Evolutionary conservation across 1,140 invertebrate genomes (phyloP).

Genomic region (Drosophila parvula): DNA sequence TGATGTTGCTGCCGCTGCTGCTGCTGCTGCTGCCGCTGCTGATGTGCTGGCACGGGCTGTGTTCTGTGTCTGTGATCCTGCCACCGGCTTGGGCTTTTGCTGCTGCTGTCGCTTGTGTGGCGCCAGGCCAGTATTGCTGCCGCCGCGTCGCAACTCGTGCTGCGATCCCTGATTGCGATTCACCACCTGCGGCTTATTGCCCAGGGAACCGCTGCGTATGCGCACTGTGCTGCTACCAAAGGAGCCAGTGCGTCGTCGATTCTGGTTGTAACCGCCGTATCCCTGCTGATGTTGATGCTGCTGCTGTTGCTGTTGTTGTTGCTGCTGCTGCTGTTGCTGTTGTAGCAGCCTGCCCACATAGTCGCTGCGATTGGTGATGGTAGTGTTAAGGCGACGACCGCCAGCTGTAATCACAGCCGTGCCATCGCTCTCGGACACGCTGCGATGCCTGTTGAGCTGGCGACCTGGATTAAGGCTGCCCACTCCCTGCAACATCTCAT

Average conservation of each 20-base stretch:
- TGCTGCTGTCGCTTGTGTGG: constrained; percentile 62
- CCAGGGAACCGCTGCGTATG: constrained; percentile 80
- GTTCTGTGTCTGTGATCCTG: constrained; percentile 47
- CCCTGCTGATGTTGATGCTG: constrained; percentile 59
- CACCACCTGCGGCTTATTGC: constrained; percentile 79
- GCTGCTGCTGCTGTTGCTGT: constrained; percentile 73
- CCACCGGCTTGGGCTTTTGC: constrained; percentile 46
- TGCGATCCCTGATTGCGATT: constrained; percentile 76
- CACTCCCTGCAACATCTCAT: constrained; percentile 85
- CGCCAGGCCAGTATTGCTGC: constrained; percentile 74
- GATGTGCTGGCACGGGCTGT: constrained; percentile 48
- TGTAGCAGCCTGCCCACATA: constrained; percentile 78
- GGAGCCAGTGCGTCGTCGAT: constrained; percentile 79
- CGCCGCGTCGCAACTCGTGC: constrained; percentile 72
- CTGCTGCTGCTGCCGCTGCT: constrained; percentile 20
- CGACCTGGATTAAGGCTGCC: constrained; percentile 84
- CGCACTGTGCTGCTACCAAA: constrained; percentile 84
- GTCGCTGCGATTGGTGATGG: constrained; percentile 82
- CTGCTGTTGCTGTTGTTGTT: constrained; percentile 70
- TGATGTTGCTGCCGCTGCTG: constrained; percentile 7
- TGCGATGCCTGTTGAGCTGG: constrained; percentile 86
- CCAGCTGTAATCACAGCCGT: constrained; percentile 65
- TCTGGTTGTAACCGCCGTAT: constrained; percentile 66
- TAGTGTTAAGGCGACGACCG: constrained; percentile 77
- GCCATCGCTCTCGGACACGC: constrained; percentile 86